Evolutionary conservation across 2,113 vertebrate genomes (phyloP).

Genomic region (Bubo bubo): DNA sequence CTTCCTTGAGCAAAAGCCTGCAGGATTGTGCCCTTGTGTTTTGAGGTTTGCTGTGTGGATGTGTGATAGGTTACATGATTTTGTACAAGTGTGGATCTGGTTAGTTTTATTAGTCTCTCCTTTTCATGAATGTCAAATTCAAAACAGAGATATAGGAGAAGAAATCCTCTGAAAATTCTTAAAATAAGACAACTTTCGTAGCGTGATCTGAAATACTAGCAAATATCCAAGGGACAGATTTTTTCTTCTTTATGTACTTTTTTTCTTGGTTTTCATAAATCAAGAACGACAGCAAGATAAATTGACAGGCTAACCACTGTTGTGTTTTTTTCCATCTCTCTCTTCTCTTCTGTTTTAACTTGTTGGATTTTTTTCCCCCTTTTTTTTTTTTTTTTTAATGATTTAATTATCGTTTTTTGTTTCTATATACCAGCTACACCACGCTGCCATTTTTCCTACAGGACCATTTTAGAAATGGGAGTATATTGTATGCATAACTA

Average conservation of each 20-base stretch:
- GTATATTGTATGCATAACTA: not conserved
- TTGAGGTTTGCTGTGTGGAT: not conserved
- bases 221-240: not conserved
- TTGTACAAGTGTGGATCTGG: not conserved
- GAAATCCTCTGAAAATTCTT: not conserved
- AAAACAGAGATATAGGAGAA: not conserved
- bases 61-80: not conserved
- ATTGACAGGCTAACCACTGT: not conserved
- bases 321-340: not conserved
- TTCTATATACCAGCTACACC: not conserved
- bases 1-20: not conserved
- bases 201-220: not conserved
- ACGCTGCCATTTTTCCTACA: not conserved
- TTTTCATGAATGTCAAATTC: not conserved
- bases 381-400: not conserved
- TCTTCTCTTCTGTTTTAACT: not conserved
- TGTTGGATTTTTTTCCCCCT: not conserved
- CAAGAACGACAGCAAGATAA: not conserved
- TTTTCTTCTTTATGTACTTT: not conserved
- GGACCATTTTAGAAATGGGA: not conserved
- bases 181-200: not conserved
- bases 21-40: not conserved
- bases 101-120: not conserved
- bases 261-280: not conserved
- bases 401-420: not conserved